Base-by-base conservation (phyloP, 1,140 invertebrate species). In the Holotrichia oblita region DNA sequence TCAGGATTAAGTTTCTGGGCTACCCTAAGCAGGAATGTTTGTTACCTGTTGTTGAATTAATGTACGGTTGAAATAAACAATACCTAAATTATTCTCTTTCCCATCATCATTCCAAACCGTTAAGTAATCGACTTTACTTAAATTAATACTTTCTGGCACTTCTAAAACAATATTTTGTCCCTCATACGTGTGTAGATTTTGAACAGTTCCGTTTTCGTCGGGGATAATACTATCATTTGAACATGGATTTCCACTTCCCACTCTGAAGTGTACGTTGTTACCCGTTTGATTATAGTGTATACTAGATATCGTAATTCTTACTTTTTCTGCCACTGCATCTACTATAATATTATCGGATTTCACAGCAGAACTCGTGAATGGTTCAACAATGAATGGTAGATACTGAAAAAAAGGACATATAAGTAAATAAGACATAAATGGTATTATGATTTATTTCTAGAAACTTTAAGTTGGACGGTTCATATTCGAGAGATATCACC, bases 71-170 rank as follows among this genome's bases (percentile, higher is more conserved):
- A 73, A 41, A 41, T 73, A 73, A 40, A 42, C 72, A 6, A 8
- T 12, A 14, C 40, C 72, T 8, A 64, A 17, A 73, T 1, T n/a
- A n/a, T 17, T 41, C n/a, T n/a, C n/a, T 10, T 41, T 73, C 10
- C 8, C 8, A 41, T 73, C 72, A 10, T 6, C n/a, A 20, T 41
- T 27, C 94, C 94, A 97, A 0, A 97, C 91, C 0, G 93, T 89
- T 8, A 97, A 87, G 94, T 94, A 97, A 83, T 96, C 93, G 73
- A 97, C 95, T 85, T 96, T 94, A 84, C 95, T 94, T 0, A 96
- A 93, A 0, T 95, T 96, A 80, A 96, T 84, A 81, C 93, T 93
- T n/a, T 91, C 92, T 0, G 95, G 95, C 40, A 97, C 85, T 76
- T 94, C 92, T 77, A 96, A 92, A 85, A 95, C 93, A 59, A 97